Evolutionary conservation across 2,797 vertebrate genomes (phyloP), one percentile per base, ranked within the genome.

Genomic region (Pseudopleuronectes americanus): DNA sequence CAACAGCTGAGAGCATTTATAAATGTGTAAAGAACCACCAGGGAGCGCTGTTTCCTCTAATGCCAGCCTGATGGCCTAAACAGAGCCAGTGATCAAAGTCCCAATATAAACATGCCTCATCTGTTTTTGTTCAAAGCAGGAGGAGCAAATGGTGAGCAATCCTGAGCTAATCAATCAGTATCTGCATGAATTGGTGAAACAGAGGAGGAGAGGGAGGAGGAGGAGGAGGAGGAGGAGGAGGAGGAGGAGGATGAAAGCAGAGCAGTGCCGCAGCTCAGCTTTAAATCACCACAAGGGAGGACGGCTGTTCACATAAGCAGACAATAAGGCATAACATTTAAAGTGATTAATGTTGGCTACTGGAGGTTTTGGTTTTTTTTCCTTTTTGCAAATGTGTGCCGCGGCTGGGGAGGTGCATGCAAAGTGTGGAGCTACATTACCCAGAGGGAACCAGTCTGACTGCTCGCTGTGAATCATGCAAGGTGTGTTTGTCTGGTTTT

Each of bases 371-470:
- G 49, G n/a, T n/a, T 23, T n/a, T 54, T 24, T 49, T 17, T 43
- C 55, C 0, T 49, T 53, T 31, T 2, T 43, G 24, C 13, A 57
- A 49, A 49, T 52, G 21, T 52, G 21, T 45, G 38, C 23, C 60
- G 43, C n/a, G 17, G 26, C 45, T 74, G 64, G 53, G 0, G 53
- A 64, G 33, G 47, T 6, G 28, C 36, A 74, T 77, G 69, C 49
- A 68, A 76, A 82, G 55, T 38, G 36, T 23, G 51, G 28, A n/a
- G 23, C 45, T 58, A 55, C 41, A 19, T 53, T 58, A n/a, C 24
- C 66, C 69, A 54, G 72, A 65, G 74, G 73, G 67, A 87, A 88
- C 75, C 45, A 53, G 74, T 77, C 74, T 58, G 75, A 76, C 68
- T 10, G 75, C 67, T 64, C 33, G 21, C 22, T 26, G 58, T 84